phyloP scores from a whole-genome alignment of 2,797 vertebrate genomes.

The Anguilla pacifica region DNA sequence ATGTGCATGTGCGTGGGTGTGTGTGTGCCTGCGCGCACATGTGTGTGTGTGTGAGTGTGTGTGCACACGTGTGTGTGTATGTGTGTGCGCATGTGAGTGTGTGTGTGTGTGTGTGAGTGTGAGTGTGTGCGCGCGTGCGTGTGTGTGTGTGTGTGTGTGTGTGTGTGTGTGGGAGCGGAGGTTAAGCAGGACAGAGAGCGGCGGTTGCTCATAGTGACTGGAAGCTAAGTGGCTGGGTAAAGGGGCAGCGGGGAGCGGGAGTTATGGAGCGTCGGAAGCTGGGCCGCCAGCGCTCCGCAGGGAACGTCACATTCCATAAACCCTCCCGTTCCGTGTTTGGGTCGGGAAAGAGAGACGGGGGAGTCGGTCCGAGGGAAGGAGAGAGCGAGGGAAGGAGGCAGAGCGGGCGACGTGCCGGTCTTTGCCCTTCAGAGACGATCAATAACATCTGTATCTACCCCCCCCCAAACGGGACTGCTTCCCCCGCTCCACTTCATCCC shows the following conservation, averaged over 20 bases:
- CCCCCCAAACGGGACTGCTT: conserved; percentile 33
- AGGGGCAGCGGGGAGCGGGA: not conserved
- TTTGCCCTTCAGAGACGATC: conserved; percentile 34
- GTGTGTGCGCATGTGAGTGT: no score
- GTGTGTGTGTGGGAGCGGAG: no score
- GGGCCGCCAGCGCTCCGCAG: not conserved
- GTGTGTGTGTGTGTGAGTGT: no score
- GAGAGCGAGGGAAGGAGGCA: not conserved
- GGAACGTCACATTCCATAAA: conserved; percentile 12
- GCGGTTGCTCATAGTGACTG: not conserved
- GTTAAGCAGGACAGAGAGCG: not conserved
- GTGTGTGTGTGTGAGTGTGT: no score
- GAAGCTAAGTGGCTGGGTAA: not conserved
- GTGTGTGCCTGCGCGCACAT: no score
- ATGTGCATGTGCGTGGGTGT: no score
- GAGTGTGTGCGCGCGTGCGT: no score
- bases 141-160: not conserved
- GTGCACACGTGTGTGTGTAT: no score
- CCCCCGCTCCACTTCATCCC: not conserved
- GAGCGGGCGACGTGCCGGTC: not conserved
- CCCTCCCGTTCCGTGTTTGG: conserved; percentile 21
- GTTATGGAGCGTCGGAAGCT: not conserved
- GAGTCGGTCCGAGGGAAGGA: not conserved
- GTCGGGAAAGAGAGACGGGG: conserved; percentile 17
- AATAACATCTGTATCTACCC: conserved; percentile 51